Evolutionary conservation across 2,888 invertebrate species (phyloP).

Genomic region (Drosophila pseudotalamancana): DNA sequence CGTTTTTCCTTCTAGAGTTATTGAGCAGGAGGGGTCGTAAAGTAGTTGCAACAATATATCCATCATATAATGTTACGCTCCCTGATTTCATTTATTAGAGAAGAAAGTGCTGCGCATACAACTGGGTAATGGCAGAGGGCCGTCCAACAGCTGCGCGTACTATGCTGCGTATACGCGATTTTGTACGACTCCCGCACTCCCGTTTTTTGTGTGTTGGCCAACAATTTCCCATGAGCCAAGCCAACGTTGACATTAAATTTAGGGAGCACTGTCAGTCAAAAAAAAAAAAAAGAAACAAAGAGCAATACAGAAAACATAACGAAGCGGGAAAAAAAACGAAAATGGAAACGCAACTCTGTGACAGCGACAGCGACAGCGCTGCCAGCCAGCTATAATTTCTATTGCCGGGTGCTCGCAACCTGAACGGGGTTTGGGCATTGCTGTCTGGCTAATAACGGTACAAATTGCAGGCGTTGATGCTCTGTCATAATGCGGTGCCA

Average conservation of each 20-base stretch:
- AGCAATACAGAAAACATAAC: not conserved
- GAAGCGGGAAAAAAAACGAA: not conserved
- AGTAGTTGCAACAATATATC: conserved; percentile 74
- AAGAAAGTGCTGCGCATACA: conserved; percentile 76
- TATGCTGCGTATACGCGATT: conserved; percentile 66
- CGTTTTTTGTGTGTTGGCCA: conserved; percentile 23
- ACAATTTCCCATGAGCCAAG: conserved; percentile 65
- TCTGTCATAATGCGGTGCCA: conserved; percentile 52
- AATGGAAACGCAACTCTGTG: conserved; percentile 8
- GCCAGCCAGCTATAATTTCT: conserved; percentile 16
- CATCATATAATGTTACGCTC: conserved; percentile 81
- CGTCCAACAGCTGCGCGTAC: conserved; percentile 19
- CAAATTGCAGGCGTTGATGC: conserved; percentile 58
- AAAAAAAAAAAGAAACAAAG: conserved; percentile 10
- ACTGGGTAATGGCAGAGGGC: conserved; percentile 37
- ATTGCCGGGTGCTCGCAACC: conserved; percentile 12
- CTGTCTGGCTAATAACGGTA: conserved; percentile 37
- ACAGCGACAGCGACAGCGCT: conserved; percentile 6
- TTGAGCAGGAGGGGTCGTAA: not conserved
- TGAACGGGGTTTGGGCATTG: not conserved
- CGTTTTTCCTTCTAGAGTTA: conserved; percentile 3
- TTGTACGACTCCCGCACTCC: conserved; percentile 24
- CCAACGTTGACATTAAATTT: conserved; percentile 70
- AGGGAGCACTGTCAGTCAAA: conserved; percentile 65
- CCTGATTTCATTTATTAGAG: conserved; percentile 83